These are phyloP conservation scores for Nettapus auritus DNA, from an alignment of 2,113 vertebrate species.

Conservation along the genomic window DNA sequence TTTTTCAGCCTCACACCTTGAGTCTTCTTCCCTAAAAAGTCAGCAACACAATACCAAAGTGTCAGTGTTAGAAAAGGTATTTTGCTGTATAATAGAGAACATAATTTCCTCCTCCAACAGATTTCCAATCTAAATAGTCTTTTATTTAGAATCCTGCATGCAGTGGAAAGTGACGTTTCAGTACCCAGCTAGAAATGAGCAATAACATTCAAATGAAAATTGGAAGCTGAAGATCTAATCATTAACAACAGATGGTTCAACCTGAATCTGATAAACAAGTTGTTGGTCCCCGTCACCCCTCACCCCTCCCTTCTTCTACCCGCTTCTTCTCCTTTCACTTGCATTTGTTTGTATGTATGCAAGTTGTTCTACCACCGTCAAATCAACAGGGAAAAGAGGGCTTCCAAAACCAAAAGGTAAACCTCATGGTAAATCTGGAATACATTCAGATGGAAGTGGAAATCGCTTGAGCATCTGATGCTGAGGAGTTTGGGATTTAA, in stretches of 20 bases:
- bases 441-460: neutral
- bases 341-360: neutral
- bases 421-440: conserved; percentile 34
- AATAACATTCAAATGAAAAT: conserved; percentile 83
- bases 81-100: conserved; percentile 48
- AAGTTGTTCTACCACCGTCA: conserved; percentile 21
- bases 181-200: conserved; percentile 76
- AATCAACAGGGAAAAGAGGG: neutral
- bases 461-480: neutral
- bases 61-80: conserved; percentile 26
- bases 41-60: conserved; percentile 10
- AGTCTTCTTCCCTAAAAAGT: conserved; percentile 2
- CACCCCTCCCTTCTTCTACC: neutral
- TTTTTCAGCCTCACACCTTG: conserved; percentile 31
- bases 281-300: conserved; percentile 21
- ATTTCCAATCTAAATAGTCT: conserved; percentile 68
- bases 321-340: neutral
- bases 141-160: conserved; percentile 72
- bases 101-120: conserved; percentile 73
- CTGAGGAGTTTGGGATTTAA: conserved; percentile 6
- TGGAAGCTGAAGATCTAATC: conserved; percentile 81
- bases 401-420: conserved; percentile 46
- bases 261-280: conserved; percentile 78
- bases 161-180: conserved; percentile 51
- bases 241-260: conserved; percentile 83